phyloP scores from a whole-genome alignment of 2,113 vertebrate genomes.

The Neolamprologus toae region DNA sequence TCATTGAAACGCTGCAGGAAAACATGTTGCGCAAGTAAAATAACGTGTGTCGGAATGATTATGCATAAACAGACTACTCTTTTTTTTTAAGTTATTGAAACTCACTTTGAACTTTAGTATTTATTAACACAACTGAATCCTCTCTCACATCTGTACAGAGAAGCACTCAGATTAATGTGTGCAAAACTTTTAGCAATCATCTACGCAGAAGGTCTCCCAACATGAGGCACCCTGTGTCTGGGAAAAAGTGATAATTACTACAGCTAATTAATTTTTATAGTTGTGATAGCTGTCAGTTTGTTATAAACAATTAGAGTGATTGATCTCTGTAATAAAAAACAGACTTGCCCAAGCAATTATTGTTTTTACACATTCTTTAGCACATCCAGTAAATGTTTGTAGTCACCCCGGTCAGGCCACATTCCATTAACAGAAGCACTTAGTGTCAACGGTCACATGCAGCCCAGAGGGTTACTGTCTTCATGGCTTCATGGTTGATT shows the following conservation, averaged over 20 bases:
- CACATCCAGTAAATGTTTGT: background rate
- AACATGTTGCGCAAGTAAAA: background rate
- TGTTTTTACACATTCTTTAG: background rate
- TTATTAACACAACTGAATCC: background rate
- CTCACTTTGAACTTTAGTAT: accelerated
- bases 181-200: accelerated
- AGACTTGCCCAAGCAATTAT: accelerated
- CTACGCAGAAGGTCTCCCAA: background rate
- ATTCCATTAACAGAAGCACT: background rate
- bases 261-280: background rate
- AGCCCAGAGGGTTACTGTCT: background rate
- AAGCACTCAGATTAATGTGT: background rate
- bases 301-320: background rate
- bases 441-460: background rate
- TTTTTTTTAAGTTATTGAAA: background rate
- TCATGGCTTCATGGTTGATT: background rate
- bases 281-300: background rate
- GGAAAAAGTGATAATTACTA: background rate
- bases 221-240: background rate
- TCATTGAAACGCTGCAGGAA: background rate
- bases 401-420: accelerated
- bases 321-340: background rate
- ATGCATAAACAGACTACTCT: background rate
- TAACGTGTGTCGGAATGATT: accelerated
- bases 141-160: background rate